Conservation (phyloP, 2,113 vertebrate genomes). For the Vulpes lagopus region DNA sequence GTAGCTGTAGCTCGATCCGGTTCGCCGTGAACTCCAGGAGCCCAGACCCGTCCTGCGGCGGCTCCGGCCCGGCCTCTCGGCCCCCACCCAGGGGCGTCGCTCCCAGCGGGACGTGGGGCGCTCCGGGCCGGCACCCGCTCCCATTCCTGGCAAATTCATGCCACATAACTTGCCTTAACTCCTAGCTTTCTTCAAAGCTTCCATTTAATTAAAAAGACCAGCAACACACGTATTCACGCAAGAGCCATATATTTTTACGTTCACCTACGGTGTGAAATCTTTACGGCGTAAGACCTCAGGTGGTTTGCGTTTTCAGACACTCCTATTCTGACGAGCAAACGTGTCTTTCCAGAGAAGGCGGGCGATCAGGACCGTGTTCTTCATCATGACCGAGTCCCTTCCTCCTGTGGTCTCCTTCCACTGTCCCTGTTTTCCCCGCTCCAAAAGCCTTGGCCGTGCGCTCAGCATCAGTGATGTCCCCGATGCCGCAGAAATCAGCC, state of each 20-base stretch:
- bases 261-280: neutral
- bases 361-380: neutral
- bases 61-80: too few species aligned
- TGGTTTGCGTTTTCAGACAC: neutral
- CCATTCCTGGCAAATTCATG: accelerated
- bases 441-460: neutral
- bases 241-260: neutral
- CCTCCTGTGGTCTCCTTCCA: neutral
- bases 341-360: neutral
- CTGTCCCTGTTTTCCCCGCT: neutral
- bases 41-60: too few species aligned
- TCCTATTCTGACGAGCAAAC: neutral
- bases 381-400: neutral
- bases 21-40: too few species aligned
- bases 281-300: neutral
- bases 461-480: neutral
- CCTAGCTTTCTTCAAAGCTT: neutral
- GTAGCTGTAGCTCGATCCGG: accelerated
- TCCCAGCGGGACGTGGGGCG: too few species aligned
- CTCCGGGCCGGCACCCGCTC: neutral
- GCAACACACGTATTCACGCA: neutral
- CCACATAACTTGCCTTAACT: accelerated
- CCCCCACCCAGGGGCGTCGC: too few species aligned
- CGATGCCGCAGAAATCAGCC: neutral
- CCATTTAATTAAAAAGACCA: neutral